Evolutionary conservation across 2,113 vertebrate genomes (phyloP), one percentile per base, ranked within the genome.

Genomic region (Physeter macrocephalus): DNA sequence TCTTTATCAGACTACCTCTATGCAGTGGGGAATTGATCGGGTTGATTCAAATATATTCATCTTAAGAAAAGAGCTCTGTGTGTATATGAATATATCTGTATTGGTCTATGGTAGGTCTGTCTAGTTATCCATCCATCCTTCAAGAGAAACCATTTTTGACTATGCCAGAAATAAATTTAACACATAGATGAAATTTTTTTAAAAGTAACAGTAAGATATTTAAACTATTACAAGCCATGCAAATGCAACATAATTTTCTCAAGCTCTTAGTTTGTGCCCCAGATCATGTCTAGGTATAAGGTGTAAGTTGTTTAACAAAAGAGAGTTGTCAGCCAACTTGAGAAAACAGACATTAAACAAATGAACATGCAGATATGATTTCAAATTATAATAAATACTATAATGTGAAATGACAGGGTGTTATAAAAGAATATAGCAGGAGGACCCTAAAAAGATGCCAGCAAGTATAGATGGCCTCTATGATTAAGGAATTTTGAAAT

Each of bases 401-500:
- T 64, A 64, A 54, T 39, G 11, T 84, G 18, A 77, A 90, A 74
- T 69, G 27, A 41, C 17, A 88, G 10, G 7, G 8, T 17, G 4
- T 15, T 66, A 4, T 46, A 9, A 88, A 95, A 88, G 2, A 85
- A 92, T 75, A 46, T 34, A 88, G n/a, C 29, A 61, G 14, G 9
- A 72, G 10, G 46, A 75, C 8, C 2, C 52, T 39, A 77, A 67
- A 81, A 82, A 81, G 13, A 88, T 61, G 14, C 25, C 69, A 94
- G 54, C 14, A 93, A n/a, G 87, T 93, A 91, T 43, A 97, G 94
- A 8, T 96, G 52, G 97, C n/a, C 61, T 95, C 78, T 96, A 8
- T 96, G 91, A 96, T 94, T 90, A 95, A 80, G 83, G 74, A 57
- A 67, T 94, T 98, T 97, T 85, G 72, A 88, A 98, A 97, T 88